These are phyloP conservation scores for Leptoteleia sp. DNA, from an alignment of 1,140 invertebrate genomes.

Conservation along the genomic window DNA sequence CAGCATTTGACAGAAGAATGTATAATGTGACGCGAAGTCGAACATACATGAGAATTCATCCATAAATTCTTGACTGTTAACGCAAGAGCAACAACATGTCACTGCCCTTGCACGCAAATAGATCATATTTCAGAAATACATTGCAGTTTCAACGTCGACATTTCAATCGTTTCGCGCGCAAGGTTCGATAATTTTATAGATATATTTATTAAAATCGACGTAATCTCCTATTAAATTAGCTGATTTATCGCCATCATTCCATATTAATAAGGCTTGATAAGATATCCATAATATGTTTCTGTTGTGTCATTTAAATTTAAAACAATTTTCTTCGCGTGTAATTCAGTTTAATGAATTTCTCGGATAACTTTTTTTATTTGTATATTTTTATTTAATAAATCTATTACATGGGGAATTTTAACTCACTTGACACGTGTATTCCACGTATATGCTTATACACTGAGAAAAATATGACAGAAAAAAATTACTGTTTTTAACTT, in stretches of 20 bases:
- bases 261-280: too few species aligned
- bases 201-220: conserved; percentile 9
- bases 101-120: conserved; percentile 62
- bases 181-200: conserved; percentile 17
- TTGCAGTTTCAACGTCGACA: conserved; percentile 16
- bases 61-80: conserved; percentile 40
- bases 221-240: conserved; percentile 2
- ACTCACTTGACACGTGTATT: too few species aligned
- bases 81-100: conserved; percentile 43
- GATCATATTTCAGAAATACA: conserved; percentile 63
- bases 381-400: too few species aligned
- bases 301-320: too few species aligned
- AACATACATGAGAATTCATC: conserved; percentile 10
- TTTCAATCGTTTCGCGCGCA: conserved; percentile 25
- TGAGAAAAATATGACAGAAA: too few species aligned
- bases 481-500: too few species aligned
- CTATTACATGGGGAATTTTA: too few species aligned
- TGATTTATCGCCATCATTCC: conserved; percentile 5
- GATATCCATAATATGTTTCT: too few species aligned
- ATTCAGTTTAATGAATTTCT: too few species aligned
- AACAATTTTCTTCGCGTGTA: too few species aligned
- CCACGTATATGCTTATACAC: too few species aligned
- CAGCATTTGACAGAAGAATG: neutral
- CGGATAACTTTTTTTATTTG: too few species aligned
- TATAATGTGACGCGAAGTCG: conserved; percentile 2